These are phyloP conservation scores for Coelogynopora nodosa DNA, from an alignment of 2,888 invertebrate genomes.

Conservation along the genomic window DNA sequence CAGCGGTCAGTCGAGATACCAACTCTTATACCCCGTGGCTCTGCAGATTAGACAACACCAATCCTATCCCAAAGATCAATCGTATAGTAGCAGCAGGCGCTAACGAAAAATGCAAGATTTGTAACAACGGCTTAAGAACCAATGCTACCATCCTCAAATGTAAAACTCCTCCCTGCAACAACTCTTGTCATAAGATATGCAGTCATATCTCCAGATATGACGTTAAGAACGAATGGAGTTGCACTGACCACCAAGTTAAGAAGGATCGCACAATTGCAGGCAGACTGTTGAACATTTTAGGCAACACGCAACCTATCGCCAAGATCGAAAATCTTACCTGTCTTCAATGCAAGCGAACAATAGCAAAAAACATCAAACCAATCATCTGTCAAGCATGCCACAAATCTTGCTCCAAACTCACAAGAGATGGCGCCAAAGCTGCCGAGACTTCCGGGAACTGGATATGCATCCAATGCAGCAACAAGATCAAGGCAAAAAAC, in stretches of 20 bases:
- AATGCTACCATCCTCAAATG: not conserved
- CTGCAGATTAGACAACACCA: not conserved
- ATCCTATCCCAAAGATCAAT: not conserved
- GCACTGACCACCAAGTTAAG: not conserved
- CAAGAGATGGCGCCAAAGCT: not conserved
- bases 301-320: not conserved
- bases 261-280: too few relatives aligned
- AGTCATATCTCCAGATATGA: not conserved
- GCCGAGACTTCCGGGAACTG: not conserved
- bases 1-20: not conserved
- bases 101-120: not conserved
- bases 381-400: not conserved
- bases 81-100: not conserved
- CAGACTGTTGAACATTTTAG: not conserved
- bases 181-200: not conserved
- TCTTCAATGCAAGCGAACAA: not conserved
- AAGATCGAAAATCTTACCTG: not conserved
- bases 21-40: not conserved
- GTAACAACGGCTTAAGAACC: not conserved
- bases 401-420: not conserved
- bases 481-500: not conserved
- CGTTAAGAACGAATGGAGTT: not conserved
- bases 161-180: not conserved
- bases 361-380: not conserved
- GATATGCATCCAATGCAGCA: not conserved